Percentiles rank a stretch among this genome's conserved stretches.
phyloP scores from a whole-genome alignment of 2,888 invertebrate genomes.

The Ischnura elegans region DNA sequence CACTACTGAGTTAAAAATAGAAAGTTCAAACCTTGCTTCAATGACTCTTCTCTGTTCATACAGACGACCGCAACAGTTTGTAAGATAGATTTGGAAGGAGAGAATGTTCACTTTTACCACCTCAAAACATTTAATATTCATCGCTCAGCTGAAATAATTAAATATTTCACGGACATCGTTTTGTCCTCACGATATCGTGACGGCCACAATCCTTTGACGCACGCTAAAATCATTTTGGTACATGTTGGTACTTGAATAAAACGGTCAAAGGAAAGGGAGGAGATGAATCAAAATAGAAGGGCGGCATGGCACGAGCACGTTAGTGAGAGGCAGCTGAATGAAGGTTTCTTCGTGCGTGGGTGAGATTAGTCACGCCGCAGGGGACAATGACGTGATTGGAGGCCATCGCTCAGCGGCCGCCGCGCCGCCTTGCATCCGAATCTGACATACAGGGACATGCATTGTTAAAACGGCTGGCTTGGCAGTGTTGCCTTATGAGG shows the following conservation, averaged over 20 bases:
- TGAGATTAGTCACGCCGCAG: slow-evolving; percentile 51
- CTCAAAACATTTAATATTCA: too few relatives aligned
- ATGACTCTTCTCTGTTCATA: too few relatives aligned
- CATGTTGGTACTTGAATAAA: slow-evolving; percentile 1
- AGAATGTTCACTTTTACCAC: too few relatives aligned
- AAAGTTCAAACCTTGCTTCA: too few relatives aligned
- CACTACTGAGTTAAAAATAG: too few relatives aligned
- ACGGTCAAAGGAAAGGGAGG: neutral
- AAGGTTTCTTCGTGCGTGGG: slow-evolving; percentile 41
- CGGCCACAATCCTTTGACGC: neutral
- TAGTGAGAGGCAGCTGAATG: neutral
- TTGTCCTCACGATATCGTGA: neutral
- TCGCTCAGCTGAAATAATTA: too few relatives aligned
- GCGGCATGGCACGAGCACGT: neutral
- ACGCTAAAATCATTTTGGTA: neutral
- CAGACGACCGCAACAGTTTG: too few relatives aligned
- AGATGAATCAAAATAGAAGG: neutral
- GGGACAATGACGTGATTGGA: slow-evolving; percentile 53
- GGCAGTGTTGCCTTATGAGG: too few relatives aligned
- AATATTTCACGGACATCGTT: neutral
- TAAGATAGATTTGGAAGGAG: too few relatives aligned
- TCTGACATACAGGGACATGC: too few relatives aligned
- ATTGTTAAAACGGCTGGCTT: too few relatives aligned
- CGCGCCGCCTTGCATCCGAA: too few relatives aligned
- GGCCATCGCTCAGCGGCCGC: slow-evolving; percentile 31